Conservation (phyloP, 2,888 invertebrate species). For the Ceratothoa steindachneri region DNA sequence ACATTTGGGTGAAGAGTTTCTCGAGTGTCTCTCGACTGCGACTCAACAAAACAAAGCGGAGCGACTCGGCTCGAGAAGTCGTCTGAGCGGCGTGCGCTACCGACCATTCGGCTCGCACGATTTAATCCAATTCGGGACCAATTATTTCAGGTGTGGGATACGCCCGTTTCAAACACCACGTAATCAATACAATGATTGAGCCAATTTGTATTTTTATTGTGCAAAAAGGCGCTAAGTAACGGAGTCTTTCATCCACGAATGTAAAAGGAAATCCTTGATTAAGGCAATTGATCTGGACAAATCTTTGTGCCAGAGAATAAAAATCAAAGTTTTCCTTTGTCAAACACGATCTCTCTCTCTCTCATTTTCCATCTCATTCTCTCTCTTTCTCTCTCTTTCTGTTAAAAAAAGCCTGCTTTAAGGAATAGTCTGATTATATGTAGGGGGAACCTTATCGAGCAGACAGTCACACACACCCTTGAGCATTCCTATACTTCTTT, state of each 20-base stretch:
- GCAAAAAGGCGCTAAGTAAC: conserved; percentile 11
- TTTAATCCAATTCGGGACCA: conserved; percentile 41
- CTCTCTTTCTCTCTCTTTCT: conserved; percentile 12
- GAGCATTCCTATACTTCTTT: too few relatives aligned
- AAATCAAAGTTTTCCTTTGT: background rate
- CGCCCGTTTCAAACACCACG: conserved; percentile 39
- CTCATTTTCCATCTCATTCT: background rate
- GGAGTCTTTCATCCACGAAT: background rate
- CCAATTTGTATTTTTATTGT: conserved; percentile 27
- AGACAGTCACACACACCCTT: too few relatives aligned
- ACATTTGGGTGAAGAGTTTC: background rate
- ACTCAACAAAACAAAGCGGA: background rate
- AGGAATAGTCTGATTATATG: too few relatives aligned
- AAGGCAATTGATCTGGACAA: background rate
- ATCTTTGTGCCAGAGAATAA: background rate
- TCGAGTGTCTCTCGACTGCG: background rate
- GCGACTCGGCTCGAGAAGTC: background rate
- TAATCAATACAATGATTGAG: conserved; percentile 43
- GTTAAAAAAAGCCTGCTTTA: too few relatives aligned
- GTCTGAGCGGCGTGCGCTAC: background rate
- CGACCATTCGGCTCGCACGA: conserved; percentile 15
- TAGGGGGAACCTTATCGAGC: too few relatives aligned
- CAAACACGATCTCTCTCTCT: conserved; percentile 2
- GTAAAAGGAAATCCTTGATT: background rate
- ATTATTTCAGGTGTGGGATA: conserved; percentile 42